These are phyloP conservation scores for Miltochrista miniata DNA, from an alignment of 2,888 invertebrate species.

Conservation along the genomic window DNA sequence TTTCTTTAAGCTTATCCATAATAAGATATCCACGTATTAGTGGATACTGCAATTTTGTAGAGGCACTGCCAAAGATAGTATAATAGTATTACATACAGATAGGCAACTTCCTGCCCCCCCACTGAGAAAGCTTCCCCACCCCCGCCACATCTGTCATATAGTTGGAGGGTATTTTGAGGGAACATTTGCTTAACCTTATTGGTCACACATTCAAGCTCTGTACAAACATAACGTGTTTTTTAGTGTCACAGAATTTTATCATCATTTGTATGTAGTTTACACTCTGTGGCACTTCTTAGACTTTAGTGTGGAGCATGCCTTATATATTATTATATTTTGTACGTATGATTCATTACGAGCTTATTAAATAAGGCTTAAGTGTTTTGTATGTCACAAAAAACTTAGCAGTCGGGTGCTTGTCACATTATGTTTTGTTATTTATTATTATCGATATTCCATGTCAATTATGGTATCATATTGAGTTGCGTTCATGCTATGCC, in stretches of 20 bases:
- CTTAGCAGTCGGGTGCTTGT: background rate
- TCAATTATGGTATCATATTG: background rate
- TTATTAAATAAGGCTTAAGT: slow-evolving; percentile 3
- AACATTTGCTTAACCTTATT: too few relatives aligned
- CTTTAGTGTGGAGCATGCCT: background rate
- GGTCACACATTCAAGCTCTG: too few relatives aligned
- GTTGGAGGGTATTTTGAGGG: too few relatives aligned
- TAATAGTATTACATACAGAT: too few relatives aligned
- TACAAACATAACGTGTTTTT: too few relatives aligned
- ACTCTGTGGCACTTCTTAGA: background rate
- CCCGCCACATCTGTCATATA: too few relatives aligned
- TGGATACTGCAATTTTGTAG: too few relatives aligned
- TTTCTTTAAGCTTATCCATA: too few relatives aligned
- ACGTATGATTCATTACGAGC: slow-evolving; percentile 11
- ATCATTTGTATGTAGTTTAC: background rate
- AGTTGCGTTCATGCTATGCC: background rate
- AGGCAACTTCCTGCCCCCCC: too few relatives aligned
- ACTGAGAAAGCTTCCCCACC: too few relatives aligned
- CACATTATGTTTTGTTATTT: slow-evolving; percentile 2
- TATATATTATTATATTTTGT: background rate
- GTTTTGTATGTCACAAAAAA: slow-evolving; percentile 10
- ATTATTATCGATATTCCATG: background rate
- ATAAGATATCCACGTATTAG: too few relatives aligned
- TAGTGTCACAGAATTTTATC: background rate
- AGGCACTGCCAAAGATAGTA: too few relatives aligned